Conservation (phyloP, 2,797 vertebrate species). For the Ctenosaura bakeri region DNA sequence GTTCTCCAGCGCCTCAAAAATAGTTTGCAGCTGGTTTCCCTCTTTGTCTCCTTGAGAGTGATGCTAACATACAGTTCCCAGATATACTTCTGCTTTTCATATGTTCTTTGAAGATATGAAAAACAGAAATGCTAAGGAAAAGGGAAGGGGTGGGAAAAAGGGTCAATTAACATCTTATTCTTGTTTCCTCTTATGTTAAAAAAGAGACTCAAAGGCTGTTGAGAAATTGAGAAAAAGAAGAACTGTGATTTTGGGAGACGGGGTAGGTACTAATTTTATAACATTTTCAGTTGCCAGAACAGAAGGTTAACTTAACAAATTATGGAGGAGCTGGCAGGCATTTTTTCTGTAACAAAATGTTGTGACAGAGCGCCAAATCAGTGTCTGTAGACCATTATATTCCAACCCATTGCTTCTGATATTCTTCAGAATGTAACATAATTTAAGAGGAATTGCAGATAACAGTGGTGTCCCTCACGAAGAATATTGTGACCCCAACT, state of each 20-base stretch:
- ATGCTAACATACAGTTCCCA: neutral
- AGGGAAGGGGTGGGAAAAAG: neutral
- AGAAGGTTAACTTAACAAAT: too few species aligned
- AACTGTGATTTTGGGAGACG: neutral
- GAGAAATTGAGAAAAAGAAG: neutral
- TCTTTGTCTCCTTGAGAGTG: neutral
- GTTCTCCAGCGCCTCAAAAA: neutral
- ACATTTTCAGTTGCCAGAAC: neutral
- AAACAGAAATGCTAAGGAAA: neutral
- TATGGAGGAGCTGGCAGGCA: neutral
- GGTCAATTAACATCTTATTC: too few species aligned
- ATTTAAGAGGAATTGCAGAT: neutral
- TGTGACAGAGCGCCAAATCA: neutral
- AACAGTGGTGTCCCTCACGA: neutral
- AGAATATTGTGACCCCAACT: neutral
- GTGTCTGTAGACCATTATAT: too few species aligned
- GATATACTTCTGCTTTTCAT: neutral
- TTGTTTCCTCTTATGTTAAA: neutral
- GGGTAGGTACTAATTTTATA: neutral
- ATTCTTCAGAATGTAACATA: neutral
- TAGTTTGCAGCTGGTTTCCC: neutral
- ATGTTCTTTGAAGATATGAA: neutral
- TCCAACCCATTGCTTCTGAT: neutral
- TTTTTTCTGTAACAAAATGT: neutral
- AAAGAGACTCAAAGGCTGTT: neutral